A percentile compares a stretch with the other conserved stretches of the same genome.
Conservation (phyloP, 1,140 invertebrate genomes). For the Sitobion miscanthi region DNA sequence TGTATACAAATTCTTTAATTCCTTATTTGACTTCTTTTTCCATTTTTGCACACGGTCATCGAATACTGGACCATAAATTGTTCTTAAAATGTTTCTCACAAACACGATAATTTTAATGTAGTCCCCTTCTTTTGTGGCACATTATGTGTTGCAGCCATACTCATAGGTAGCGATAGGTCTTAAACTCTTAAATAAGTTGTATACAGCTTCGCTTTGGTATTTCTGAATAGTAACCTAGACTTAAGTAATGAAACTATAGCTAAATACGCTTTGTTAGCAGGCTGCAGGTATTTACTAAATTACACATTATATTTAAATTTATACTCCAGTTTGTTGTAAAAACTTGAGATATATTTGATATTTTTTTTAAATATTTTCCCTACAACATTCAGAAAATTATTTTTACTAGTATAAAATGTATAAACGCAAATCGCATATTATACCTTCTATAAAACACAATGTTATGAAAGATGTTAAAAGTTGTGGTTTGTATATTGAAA, state of each 20-base stretch:
- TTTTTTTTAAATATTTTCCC: no score
- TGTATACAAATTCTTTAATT: background rate
- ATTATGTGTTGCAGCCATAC: background rate
- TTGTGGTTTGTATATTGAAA: no score
- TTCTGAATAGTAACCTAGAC: background rate
- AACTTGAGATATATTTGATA: no score
- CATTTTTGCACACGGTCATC: background rate
- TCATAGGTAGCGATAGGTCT: background rate
- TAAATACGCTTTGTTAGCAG: background rate
- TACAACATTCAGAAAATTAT: no score
- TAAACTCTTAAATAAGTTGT: background rate
- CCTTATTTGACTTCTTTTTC: no score
- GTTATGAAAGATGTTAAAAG: no score
- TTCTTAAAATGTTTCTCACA: background rate
- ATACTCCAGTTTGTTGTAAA: background rate
- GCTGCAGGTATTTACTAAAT: background rate
- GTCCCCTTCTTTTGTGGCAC: background rate
- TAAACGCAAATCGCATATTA: no score
- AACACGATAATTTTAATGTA: background rate
- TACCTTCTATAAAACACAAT: no score
- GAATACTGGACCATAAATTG: background rate
- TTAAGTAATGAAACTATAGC: background rate
- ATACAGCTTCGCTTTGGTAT: background rate
- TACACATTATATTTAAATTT: background rate
- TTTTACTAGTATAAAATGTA: no score